Evolutionary conservation across 2,797 vertebrate species (phyloP).

Genomic region (Crenuchus spilurus): DNA sequence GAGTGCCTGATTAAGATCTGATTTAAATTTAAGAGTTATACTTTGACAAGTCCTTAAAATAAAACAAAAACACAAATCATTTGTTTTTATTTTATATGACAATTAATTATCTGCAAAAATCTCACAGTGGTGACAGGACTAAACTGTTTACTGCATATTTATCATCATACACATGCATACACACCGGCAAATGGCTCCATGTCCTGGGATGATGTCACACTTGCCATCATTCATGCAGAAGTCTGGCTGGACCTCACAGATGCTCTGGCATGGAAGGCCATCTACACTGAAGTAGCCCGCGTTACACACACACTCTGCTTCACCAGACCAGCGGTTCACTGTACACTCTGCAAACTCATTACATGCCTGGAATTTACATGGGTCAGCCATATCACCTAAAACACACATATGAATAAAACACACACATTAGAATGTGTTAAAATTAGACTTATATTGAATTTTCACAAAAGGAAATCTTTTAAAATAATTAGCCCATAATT

Average conservation of each 20-base stretch:
- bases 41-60: no score
- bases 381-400: conserved; percentile 88
- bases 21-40: no score
- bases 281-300: conserved; percentile 89
- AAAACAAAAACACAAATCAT: no score
- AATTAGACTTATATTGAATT: no score
- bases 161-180: background rate
- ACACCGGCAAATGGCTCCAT: conserved; percentile 54
- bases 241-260: conserved; percentile 85
- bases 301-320: conserved; percentile 90
- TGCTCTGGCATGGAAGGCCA: conserved; percentile 88
- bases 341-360: conserved; percentile 89
- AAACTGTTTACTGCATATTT: background rate
- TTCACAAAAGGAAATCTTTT: no score
- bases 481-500: no score
- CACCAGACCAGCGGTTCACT: conserved; percentile 88
- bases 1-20: no score
- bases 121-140: background rate
- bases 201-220: conserved; percentile 83
- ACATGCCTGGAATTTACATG: conserved; percentile 96
- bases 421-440: background rate
- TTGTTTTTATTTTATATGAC: no score
- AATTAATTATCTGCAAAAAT: no score
- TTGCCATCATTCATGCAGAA: conserved; percentile 95
- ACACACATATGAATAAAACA: background rate